A percentile compares a stretch with the other conserved stretches of the same genome.
Conservation (phyloP, 2,113 vertebrate species). For the Madoqua kirkii region DNA sequence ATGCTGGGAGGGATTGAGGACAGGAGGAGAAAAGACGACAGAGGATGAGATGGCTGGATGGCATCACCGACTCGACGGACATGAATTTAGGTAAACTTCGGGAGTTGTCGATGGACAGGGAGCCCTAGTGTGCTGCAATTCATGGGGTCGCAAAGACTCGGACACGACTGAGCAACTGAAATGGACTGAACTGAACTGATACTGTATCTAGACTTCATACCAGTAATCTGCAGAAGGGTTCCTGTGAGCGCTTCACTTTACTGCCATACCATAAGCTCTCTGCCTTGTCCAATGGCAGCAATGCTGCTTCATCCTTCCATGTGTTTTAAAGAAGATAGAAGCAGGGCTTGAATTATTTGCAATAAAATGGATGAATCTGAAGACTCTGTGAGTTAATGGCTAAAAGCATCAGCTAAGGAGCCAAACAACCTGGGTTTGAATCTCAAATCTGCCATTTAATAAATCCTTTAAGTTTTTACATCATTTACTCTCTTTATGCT, state of each 20-base stretch:
- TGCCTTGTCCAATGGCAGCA: background rate
- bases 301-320: background rate
- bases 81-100: too few relatives aligned
- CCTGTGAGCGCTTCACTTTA: background rate
- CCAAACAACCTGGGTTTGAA: too few relatives aligned
- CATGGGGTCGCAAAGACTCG: accelerated
- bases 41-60: too few relatives aligned
- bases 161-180: accelerated
- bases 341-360: background rate
- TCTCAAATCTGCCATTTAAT: too few relatives aligned
- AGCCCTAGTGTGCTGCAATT: accelerated
- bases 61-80: accelerated
- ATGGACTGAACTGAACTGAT: background rate
- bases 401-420: background rate
- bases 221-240: background rate
- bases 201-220: background rate
- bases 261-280: background rate
- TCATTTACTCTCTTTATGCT: background rate
- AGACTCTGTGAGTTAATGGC: background rate
- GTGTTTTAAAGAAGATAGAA: background rate
- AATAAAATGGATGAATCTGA: background rate
- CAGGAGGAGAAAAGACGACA: accelerated
- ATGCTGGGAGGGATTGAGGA: too few relatives aligned
- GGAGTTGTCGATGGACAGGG: too few relatives aligned
- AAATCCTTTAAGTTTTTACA: too few relatives aligned